Conservation (phyloP, 2,888 invertebrate species). For the Notodonta ziczac region DNA sequence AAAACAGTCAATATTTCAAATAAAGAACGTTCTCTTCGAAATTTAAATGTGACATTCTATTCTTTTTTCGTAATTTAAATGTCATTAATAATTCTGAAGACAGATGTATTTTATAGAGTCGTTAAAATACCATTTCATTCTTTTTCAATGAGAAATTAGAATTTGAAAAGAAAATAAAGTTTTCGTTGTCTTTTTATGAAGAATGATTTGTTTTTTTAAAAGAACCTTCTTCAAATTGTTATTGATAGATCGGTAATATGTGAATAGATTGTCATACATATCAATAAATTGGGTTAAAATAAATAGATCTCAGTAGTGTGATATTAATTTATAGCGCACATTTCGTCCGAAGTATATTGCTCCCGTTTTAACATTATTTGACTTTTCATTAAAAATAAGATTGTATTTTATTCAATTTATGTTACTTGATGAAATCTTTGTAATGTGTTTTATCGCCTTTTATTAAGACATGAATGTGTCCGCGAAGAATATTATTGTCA, state of each 20-base stretch:
- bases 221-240: too few relatives aligned
- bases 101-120: too few relatives aligned
- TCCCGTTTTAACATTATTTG: background rate
- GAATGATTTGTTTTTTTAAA: too few relatives aligned
- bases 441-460: slow-evolving; percentile 9
- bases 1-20: slow-evolving; percentile 37
- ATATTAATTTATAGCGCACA: slow-evolving; percentile 3
- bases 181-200: too few relatives aligned
- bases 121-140: too few relatives aligned
- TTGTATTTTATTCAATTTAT: background rate
- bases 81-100: background rate
- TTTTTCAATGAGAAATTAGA: too few relatives aligned
- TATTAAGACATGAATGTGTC: slow-evolving; percentile 23
- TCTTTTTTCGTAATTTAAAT: background rate
- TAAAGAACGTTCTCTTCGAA: background rate
- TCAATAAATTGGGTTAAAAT: background rate
- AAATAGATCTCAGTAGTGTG: background rate
- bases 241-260: too few relatives aligned
- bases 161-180: too few relatives aligned
- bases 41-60: background rate
- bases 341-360: slow-evolving; percentile 6
- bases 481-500: slow-evolving; percentile 22
- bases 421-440: background rate
- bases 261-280: too few relatives aligned
- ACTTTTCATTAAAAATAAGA: background rate